Evolutionary conservation across 2,888 invertebrate species (phyloP), one percentile per base, ranked within the genome.

Genomic region (Dryadula phaetusa): DNA sequence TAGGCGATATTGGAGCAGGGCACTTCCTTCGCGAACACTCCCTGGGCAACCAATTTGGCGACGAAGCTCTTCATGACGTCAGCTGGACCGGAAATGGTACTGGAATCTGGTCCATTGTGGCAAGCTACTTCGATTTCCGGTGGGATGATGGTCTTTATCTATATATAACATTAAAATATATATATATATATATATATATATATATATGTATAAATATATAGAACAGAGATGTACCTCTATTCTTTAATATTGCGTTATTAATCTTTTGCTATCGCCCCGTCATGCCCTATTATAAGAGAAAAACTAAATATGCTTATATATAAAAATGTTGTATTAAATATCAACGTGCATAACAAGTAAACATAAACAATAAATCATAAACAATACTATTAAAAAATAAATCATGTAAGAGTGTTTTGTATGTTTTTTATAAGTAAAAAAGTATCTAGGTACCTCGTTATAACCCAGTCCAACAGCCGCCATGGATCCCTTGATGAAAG

Each of bases 1-100:
- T 98, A 98, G 0, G 98, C 97, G 74, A 98, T 97, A 78, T 97
- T 97, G 62, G 97, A 95, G 77, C 97, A 97, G 25, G 96, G 95
- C 0, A 98, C 97, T 77, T 96, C 95, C 71, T 95, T 95, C 0
- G 97, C 97, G 79, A 97, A 97, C 53, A 97, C 94, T 0, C 95
- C 96, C 74, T 97, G 94, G 0, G 93, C 93, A 70, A 95, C 93
- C 25, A 97, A 83, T 70, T 95, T 89, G 0, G 92, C 93, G 0
- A 97, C 95, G 79, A 97, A 96, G 54, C 79, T 83, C 74, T 93
- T 90, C 80, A 97, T 94, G 53, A 94, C 90, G 3, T 95, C 95
- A 40, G 94, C 94, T 0, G 97, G 97, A 0, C 98, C 99, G 0
- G 98, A 98, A 75, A 99, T 95, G n/a, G 98, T 98, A 63, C 97